These are phyloP conservation scores for Lycophotia porphyrea DNA, from an alignment of 2,888 invertebrate genomes.

Conservation along the genomic window DNA sequence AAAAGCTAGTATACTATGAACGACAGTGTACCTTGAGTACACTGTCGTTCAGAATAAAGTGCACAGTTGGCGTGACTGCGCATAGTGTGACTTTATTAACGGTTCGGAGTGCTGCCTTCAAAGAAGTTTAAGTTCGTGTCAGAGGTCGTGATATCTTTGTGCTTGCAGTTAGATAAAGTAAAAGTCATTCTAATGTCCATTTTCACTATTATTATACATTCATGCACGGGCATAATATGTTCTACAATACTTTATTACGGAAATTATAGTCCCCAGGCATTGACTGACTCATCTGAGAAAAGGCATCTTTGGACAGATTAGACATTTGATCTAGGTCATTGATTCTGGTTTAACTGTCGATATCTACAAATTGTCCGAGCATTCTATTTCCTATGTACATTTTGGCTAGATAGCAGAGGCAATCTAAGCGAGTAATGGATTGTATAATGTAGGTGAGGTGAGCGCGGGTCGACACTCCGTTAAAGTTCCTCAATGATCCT, in stretches of 20 bases:
- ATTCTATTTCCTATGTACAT: not conserved
- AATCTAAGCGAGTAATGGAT: not conserved
- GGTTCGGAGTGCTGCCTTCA: conserved; percentile 1
- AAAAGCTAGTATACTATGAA: not conserved
- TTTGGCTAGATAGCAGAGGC: not conserved
- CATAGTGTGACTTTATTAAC: conserved; percentile 44
- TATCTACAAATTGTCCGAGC: not conserved
- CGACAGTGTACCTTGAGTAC: not conserved
- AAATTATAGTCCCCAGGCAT: too few species aligned
- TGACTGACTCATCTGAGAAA: not conserved
- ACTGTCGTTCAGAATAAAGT: conserved; percentile 44
- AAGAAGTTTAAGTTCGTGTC: conserved; percentile 27
- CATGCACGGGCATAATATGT: not conserved
- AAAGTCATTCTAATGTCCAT: conserved; percentile 5
- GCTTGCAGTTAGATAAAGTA: not conserved
- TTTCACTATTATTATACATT: not conserved
- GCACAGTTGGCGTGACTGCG: conserved; percentile 48
- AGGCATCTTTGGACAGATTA: not conserved
- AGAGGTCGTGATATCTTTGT: conserved; percentile 16
- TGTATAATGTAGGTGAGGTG: conserved; percentile 47
- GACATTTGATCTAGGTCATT: not conserved
- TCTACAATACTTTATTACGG: not conserved
- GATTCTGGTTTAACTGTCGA: not conserved
- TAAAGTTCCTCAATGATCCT: conserved; percentile 39
- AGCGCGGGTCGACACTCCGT: conserved; percentile 56